Percentiles rank a stretch among this genome's conserved stretches.
These are phyloP conservation scores for Maniola jurtina DNA, from an alignment of 1,140 invertebrate genomes.

Conservation along the genomic window DNA sequence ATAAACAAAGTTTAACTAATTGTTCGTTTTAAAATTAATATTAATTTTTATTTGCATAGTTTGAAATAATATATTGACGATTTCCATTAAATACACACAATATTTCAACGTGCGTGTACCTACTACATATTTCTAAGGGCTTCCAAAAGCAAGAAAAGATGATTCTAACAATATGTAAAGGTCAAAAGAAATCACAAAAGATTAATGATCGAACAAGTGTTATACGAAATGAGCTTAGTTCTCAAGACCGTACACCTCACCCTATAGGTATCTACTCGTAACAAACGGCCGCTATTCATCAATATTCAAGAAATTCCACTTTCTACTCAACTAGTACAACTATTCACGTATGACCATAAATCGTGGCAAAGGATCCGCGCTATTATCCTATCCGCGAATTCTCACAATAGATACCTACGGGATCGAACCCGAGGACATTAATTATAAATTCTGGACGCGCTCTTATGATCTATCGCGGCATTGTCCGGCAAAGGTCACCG, in stretches of 20 bases:
- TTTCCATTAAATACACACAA: no score
- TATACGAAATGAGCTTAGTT: conserved; percentile 38
- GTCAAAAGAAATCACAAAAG: conserved; percentile 52
- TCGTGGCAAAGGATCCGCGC: conserved; percentile 53
- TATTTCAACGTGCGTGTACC: no score
- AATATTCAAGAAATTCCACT: conserved; percentile 75
- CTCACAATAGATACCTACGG: conserved; percentile 42
- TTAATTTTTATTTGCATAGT: no score
- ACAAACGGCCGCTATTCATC: conserved; percentile 45
- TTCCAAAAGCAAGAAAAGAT: background rate
- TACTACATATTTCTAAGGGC: background rate
- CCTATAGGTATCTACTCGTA: background rate
- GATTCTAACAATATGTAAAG: conserved; percentile 25
- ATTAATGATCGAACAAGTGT: conserved; percentile 64
- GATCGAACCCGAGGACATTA: conserved; percentile 56
- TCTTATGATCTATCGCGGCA: conserved; percentile 52
- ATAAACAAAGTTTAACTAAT: no score
- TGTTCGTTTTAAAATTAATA: no score
- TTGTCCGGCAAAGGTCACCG: conserved; percentile 69
- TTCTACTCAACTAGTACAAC: conserved; percentile 51
- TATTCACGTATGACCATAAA: conserved; percentile 58
- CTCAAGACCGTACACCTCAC: conserved; percentile 44
- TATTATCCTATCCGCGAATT: conserved; percentile 66
- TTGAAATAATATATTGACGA: no score
- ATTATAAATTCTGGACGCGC: conserved; percentile 70